Percentiles rank a stretch among this genome's conserved stretches.
Evolutionary conservation across 2,113 vertebrate genomes (phyloP).

Genomic region (Nycticorax nycticorax): DNA sequence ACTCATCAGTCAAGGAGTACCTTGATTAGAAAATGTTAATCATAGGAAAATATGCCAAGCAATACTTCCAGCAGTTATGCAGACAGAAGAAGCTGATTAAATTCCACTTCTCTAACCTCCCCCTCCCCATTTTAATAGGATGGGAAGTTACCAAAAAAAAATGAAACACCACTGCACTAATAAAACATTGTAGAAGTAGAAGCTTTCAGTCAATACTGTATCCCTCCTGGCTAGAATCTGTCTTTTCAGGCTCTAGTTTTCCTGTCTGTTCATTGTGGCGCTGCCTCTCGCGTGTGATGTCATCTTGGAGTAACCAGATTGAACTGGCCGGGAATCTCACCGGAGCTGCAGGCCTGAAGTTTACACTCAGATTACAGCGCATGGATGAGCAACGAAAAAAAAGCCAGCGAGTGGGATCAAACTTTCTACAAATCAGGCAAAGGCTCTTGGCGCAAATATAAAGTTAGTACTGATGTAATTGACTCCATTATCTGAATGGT

Average conservation of each 20-base stretch:
- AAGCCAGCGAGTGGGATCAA: neutral
- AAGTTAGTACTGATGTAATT: neutral
- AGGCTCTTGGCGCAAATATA: neutral
- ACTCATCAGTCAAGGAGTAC: neutral
- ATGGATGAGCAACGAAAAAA: neutral
- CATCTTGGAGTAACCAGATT: conserved; percentile 85
- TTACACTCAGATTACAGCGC: conserved; percentile 79
- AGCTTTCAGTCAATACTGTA: neutral
- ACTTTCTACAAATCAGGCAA: neutral
- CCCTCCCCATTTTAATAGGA: neutral
- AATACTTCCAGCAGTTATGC: neutral
- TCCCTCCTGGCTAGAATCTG: neutral
- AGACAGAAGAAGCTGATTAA: neutral
- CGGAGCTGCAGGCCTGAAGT: conserved; percentile 78
- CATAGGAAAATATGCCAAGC: neutral
- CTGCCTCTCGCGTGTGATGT: conserved; percentile 77
- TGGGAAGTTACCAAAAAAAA: neutral
- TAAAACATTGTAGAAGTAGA: neutral
- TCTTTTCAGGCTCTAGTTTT: neutral
- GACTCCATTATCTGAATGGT: rapidly evolving
- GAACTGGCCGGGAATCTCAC: conserved; percentile 81
- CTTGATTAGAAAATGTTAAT: neutral
- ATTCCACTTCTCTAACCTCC: neutral
- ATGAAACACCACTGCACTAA: neutral
- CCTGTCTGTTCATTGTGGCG: conserved; percentile 32